Evolutionary conservation across 2,888 invertebrate species (phyloP), one percentile per base, ranked within the genome.

Genomic region (Taphrorychus bicolor): DNA sequence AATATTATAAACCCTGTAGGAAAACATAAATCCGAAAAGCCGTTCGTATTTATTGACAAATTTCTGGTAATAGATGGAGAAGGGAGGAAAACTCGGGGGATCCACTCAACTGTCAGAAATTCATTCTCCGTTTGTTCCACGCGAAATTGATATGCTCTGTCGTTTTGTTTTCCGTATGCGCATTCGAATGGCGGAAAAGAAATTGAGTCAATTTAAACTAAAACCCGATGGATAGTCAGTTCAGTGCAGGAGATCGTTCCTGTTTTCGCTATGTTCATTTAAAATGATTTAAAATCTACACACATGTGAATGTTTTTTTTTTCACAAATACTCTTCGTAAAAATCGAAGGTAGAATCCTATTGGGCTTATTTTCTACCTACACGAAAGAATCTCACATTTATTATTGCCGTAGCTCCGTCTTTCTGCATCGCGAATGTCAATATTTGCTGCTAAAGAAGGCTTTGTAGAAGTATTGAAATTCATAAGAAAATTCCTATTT

Each of bases 31-130:
- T 61, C 19, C 24, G 42, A 52, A 41, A 41, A 45, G 17, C 11
- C 42, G 69, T 73, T 72, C 74, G 74, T 45, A 76, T 75, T 76
- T 76, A 76, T 73, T 66, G 75, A 63, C 73, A 64, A 73, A 75
- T 73, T 72, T 61, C 65, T 65, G 68, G 71, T 72, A 70, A 68
- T 65, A 72, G 72, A 75, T 72, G 24, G 24, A 62, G 24, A 49
- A 56, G 60, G 66, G 69, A 70, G 64, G 69, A 53, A 54, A 69
- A 69, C 59, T 63, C 66, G 51, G 51, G 17, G 9, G 66, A 66
- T 22, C 54, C 66, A 65, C 58, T 61, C 62, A 61, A 64, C 64
- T 63, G 59, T 62, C 66, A 63, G 53, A 65, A 71, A 74, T 74
- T 73, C 72, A 74, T 74, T 60, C 64, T 63, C 68, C 70, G 73